phyloP scores from a whole-genome alignment of 1,140 invertebrate species.

The Scylla paramamosain region DNA sequence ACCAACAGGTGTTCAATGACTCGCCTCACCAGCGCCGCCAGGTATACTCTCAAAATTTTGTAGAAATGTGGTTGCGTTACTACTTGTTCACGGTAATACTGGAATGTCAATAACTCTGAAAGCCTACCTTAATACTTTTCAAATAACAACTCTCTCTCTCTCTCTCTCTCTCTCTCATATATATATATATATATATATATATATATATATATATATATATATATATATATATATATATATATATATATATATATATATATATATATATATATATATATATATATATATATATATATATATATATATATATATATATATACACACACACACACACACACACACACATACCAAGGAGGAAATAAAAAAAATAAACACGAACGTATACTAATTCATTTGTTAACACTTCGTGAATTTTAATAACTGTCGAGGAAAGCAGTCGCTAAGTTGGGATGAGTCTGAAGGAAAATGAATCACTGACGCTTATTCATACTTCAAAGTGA shows the following conservation, averaged over 20 bases:
- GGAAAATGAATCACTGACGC: background rate
- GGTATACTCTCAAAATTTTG: background rate
- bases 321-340: background rate
- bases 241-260: conserved; percentile 29
- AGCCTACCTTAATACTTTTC: no score
- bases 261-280: background rate
- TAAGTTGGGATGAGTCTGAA: background rate
- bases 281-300: conserved; percentile 44
- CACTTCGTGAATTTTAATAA: no score
- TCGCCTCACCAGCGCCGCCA: background rate
- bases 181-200: background rate
- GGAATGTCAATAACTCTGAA: background rate
- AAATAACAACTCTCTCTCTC: background rate
- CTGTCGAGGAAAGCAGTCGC: background rate
- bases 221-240: background rate
- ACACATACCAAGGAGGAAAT: background rate
- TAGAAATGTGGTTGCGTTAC: background rate
- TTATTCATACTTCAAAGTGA: background rate
- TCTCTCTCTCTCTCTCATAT: background rate
- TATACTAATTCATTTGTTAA: background rate
- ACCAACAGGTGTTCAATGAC: background rate
- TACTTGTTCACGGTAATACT: background rate
- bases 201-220: background rate
- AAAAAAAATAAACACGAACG: background rate
- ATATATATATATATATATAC: background rate